Evolutionary conservation across 2,888 invertebrate genomes (phyloP), one percentile per base, ranked within the genome.

Genomic region (Thumatha senex): DNA sequence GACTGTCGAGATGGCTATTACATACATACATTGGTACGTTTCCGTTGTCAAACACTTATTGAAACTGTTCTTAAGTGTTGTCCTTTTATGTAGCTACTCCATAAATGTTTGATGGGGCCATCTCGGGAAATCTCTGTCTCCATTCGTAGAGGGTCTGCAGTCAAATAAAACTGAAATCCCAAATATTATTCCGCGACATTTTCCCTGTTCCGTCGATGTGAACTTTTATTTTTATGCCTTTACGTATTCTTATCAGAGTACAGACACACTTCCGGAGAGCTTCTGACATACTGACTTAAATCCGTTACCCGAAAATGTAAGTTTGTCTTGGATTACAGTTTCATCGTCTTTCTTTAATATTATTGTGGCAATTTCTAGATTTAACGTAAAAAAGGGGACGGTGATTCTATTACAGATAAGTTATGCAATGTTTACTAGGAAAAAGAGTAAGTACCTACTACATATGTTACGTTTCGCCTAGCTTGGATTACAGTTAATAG

Each of bases 61-160:
- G 89, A 89, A 87, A 88, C 82, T 83, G 88, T 84, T 84, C 88
- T 86, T 86, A 88, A 89, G 86, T 87, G 89, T 87, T 89, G 89
- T 89, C 87, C 88, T 89, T 90, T 91, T 90, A 90, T 88, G 84
- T 85, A 86, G 88, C 86, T 87, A 88, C 87, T 89, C 88, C 83
- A 90, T 90, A 91, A 91, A 91, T 89, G 89, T 91, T 90, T 89
- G 90, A 91, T 89, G 89, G 90, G 87, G 82, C 88, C 87, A 89
- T 91, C 89, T 85, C 89, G 89, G 87, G 84, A 89, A 89, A 90
- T 89, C 90, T 89, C 87, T 85, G 89, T 86, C 90, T 88, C 86
- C 89, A 88, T 89, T 88, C 87, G 80, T 75, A 80, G 82, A 91
- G 90, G 90, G 90, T 89, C 90, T 80, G 85, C 86, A 85, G 78